A percentile compares a stretch with the other conserved stretches of the same genome.
Conservation (phyloP, 2,797 vertebrate species). For the Acropternis orthonyx region DNA sequence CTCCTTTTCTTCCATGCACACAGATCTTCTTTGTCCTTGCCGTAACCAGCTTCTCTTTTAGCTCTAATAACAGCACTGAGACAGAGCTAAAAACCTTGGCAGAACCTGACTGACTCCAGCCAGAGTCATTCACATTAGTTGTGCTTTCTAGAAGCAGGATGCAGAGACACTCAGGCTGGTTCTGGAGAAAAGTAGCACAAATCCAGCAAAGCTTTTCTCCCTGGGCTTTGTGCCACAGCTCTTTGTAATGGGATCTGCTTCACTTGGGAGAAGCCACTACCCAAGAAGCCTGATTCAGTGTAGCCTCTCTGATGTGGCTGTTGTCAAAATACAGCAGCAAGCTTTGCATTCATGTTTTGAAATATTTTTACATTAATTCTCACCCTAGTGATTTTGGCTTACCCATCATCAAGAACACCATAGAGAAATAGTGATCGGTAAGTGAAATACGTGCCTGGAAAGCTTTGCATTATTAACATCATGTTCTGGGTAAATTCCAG, state of each 20-base stretch:
- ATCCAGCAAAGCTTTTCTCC: neutral
- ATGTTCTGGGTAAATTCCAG: neutral
- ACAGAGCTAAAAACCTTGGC: neutral
- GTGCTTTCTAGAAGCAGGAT: neutral
- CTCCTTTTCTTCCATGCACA: neutral
- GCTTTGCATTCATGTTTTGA: neutral
- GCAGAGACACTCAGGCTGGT: neutral
- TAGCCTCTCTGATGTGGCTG: neutral
- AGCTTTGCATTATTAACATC: neutral
- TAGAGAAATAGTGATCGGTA: neutral
- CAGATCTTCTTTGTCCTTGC: neutral
- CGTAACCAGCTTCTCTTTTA: neutral
- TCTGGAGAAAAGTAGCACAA: neutral
- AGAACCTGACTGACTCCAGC: neutral
- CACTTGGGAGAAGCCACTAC: neutral
- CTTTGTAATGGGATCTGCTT: neutral
- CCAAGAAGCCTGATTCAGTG: neutral
- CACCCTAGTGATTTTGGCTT: conserved; percentile 17
- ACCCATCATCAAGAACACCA: neutral
- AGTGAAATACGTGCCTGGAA: conserved; percentile 21
- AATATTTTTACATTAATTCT: conserved; percentile 20
- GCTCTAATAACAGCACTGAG: neutral
- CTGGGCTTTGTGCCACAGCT: neutral
- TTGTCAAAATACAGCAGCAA: neutral
- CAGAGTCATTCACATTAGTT: neutral